These are phyloP conservation scores for Sitobion miscanthi DNA, from an alignment of 1,140 invertebrate genomes.

Conservation along the genomic window DNA sequence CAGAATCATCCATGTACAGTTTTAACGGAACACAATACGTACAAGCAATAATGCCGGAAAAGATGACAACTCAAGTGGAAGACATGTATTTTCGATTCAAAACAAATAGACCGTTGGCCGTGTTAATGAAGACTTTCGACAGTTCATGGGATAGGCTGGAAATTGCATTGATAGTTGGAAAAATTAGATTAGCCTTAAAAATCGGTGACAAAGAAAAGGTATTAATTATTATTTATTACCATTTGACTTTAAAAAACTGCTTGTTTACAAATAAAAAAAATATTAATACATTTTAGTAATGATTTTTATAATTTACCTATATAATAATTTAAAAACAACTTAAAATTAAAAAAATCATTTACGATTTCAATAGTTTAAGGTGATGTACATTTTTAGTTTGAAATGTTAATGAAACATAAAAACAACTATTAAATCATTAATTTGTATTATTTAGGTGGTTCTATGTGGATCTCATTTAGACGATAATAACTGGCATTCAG, in stretches of 20 bases:
- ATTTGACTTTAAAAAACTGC: background rate
- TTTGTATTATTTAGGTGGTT: constrained; percentile 70
- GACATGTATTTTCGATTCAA: constrained; percentile 87
- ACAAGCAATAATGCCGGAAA: constrained; percentile 78
- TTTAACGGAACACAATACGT: constrained; percentile 90
- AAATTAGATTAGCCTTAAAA: constrained; percentile 79
- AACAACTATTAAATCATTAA: background rate
- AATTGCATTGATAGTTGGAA: constrained; percentile 80
- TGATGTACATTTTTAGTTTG: background rate
- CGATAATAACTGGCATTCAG: constrained; percentile 94
- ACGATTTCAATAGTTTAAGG: background rate
- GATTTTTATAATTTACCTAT: background rate
- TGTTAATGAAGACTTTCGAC: constrained; percentile 78
- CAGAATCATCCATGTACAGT: constrained; percentile 85
- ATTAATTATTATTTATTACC: background rate
- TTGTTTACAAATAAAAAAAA: background rate
- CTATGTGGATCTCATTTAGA: constrained; percentile 82
- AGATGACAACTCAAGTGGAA: constrained; percentile 88
- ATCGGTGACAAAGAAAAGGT: constrained; percentile 88
- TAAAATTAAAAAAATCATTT: background rate
- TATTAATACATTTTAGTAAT: background rate
- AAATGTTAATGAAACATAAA: background rate
- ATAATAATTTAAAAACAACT: background rate
- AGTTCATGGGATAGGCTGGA: constrained; percentile 81
- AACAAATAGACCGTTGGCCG: constrained; percentile 76